Percentiles rank a stretch among this genome's conserved stretches.
phyloP scores from a whole-genome alignment of 2,113 vertebrate genomes.

The Hiodon tergisus region DNA sequence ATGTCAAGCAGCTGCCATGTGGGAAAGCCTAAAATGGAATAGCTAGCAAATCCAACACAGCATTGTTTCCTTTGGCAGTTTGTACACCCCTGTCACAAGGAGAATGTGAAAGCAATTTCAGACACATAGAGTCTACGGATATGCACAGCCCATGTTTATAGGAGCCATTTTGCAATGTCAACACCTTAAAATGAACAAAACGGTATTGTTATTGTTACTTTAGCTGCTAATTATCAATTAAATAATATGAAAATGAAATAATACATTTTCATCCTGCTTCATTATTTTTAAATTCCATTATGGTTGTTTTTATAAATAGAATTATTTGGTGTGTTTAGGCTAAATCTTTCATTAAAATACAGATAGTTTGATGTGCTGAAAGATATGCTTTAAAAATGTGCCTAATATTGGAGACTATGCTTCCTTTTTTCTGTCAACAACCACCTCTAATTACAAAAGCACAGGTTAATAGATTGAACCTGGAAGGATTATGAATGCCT shows the following conservation, averaged over 20 bases:
- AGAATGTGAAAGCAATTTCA: neutral
- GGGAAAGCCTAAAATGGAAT: slow-evolving; percentile 42
- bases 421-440: no score
- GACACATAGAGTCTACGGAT: neutral
- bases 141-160: neutral
- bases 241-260: neutral
- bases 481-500: no score
- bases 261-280: no score
- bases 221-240: neutral
- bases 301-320: no score
- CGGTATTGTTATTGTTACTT: neutral
- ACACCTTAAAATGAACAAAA: neutral
- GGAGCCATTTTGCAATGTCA: neutral
- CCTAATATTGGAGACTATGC: no score
- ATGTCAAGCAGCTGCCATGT: slow-evolving; percentile 41
- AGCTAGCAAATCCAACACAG: slow-evolving; percentile 23
- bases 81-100: neutral
- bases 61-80: slow-evolving; percentile 19
- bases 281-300: no score
- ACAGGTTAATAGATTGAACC: no score
- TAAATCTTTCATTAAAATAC: no score
- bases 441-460: no score
- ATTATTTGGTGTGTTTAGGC: no score
- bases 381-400: no score
- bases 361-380: no score